Percentiles rank a stretch among this genome's conserved stretches.
These are phyloP conservation scores for Doryteuthis pealeii DNA, from an alignment of 1,140 invertebrate genomes.

Conservation along the genomic window DNA sequence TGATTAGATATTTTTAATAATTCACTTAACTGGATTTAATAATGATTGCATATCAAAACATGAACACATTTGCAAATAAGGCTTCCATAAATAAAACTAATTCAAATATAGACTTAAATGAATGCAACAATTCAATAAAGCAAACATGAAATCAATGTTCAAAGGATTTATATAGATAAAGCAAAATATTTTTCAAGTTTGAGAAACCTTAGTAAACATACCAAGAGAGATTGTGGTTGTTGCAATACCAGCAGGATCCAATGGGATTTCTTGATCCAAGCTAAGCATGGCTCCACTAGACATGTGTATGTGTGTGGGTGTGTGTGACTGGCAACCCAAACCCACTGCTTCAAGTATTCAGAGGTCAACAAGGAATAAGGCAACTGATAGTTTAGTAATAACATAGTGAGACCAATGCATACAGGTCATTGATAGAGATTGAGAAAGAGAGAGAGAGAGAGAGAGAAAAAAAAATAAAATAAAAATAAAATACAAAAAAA, in stretches of 20 bases:
- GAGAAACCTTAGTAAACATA: slow-evolving; percentile 10
- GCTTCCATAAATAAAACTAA: too few species aligned
- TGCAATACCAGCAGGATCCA: slow-evolving; percentile 1
- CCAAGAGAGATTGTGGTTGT: slow-evolving; percentile 6
- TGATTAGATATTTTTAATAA: too few species aligned
- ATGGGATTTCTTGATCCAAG: slow-evolving; percentile 6
- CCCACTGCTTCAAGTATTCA: background rate
- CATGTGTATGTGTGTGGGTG: background rate
- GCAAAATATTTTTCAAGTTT: background rate
- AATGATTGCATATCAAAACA: too few species aligned
- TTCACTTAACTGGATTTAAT: too few species aligned
- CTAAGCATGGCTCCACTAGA: slow-evolving; percentile 10
- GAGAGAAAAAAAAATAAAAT: too few species aligned
- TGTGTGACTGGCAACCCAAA: background rate
- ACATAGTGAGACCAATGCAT: background rate
- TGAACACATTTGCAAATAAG: too few species aligned
- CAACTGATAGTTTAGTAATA: background rate
- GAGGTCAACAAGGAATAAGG: background rate
- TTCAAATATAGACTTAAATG: too few species aligned
- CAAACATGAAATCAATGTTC: too few species aligned
- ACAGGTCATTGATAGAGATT: too few species aligned
- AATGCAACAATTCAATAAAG: too few species aligned
- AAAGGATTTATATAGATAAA: slow-evolving; percentile 4
- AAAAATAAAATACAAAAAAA: too few species aligned
- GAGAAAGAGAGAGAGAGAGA: too few species aligned